Conservation (phyloP, 2,113 vertebrate species). For the Osmerus eperlanus region DNA sequence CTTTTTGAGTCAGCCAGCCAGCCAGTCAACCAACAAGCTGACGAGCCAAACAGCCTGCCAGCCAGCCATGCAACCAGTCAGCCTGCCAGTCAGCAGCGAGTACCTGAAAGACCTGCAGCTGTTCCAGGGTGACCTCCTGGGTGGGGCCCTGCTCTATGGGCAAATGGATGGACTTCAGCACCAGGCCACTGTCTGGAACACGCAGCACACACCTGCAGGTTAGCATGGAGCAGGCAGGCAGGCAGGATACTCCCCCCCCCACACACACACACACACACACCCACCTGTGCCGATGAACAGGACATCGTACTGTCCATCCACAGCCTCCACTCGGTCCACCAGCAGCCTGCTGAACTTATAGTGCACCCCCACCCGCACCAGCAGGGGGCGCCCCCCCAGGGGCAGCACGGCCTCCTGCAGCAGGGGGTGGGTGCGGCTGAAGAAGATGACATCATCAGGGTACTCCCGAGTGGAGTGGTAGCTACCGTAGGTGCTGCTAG, state of each 20-base stretch:
- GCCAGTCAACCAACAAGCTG: neutral
- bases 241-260: neutral
- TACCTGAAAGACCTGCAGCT: constrained; percentile 79
- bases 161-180: constrained; percentile 75
- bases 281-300: constrained; percentile 78
- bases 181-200: constrained; percentile 71
- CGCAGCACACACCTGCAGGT: constrained; percentile 1
- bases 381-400: constrained; percentile 68
- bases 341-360: constrained; percentile 76
- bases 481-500: constrained; percentile 77
- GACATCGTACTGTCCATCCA: constrained; percentile 77
- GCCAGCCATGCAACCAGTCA: neutral
- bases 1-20: neutral
- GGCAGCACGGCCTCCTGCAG: constrained; percentile 73
- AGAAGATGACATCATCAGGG: constrained; percentile 80
- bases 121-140: constrained; percentile 76
- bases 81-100: neutral
- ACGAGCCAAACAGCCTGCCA: neutral
- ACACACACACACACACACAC: constrained; percentile 6
- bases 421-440: constrained; percentile 78
- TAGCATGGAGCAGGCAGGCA: neutral
- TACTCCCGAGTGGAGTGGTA: constrained; percentile 77
- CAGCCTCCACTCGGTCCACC: constrained; percentile 77
- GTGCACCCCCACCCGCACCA: constrained; percentile 74
- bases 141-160: constrained; percentile 59